These are phyloP conservation scores for Sipha flava DNA, from an alignment of 1,140 invertebrate species.

Conservation along the genomic window DNA sequence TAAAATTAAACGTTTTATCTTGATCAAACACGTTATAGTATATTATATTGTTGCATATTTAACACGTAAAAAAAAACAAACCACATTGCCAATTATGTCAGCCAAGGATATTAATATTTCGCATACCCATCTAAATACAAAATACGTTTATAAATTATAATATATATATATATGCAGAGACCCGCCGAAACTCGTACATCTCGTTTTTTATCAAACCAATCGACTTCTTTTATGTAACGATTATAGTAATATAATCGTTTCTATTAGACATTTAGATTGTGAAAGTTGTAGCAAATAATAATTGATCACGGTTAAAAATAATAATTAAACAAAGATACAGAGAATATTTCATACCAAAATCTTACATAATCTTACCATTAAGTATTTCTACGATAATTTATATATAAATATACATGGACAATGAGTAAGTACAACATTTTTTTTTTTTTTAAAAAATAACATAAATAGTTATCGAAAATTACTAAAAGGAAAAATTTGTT, in stretches of 20 bases:
- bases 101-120: neutral
- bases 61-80: neutral
- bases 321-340: neutral
- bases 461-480: no score
- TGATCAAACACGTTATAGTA: neutral
- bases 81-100: neutral
- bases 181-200: constrained; percentile 3
- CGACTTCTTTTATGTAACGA: neutral
- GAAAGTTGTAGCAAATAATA: constrained; percentile 3
- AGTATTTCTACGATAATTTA: neutral
- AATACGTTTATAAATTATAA: no score
- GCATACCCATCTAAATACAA: no score
- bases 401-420: no score
- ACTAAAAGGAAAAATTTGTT: no score
- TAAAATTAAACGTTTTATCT: neutral
- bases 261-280: neutral
- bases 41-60: neutral
- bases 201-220: constrained; percentile 4
- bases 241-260: constrained; percentile 15
- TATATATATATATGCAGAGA: neutral
- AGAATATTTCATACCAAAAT: neutral
- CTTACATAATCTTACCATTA: neutral
- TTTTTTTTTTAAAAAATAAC: no score
- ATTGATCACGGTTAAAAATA: neutral
- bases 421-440: no score